Conservation (phyloP, 2,113 vertebrate genomes). For the Herpailurus yagouaroundi region DNA sequence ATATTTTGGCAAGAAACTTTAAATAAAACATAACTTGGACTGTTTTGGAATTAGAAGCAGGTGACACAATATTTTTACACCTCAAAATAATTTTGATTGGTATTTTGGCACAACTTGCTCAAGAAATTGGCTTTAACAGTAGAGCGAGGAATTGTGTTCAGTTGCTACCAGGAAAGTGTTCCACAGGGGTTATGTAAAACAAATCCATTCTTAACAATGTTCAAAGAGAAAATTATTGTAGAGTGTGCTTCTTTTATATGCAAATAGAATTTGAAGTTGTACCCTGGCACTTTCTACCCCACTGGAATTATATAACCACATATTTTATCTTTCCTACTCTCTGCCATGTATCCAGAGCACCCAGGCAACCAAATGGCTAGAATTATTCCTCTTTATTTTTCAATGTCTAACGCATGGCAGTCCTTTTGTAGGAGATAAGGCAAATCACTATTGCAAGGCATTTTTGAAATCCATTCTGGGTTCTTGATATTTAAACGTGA, state of each 20-base stretch:
- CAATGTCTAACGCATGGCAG: background rate
- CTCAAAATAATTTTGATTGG: constrained; percentile 56
- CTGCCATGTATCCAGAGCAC: background rate
- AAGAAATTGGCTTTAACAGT: constrained; percentile 64
- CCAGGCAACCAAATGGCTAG: background rate
- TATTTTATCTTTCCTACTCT: background rate
- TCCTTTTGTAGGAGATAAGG: constrained; percentile 21
- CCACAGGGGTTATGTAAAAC: constrained; percentile 51
- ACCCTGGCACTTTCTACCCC: background rate
- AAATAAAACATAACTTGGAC: background rate
- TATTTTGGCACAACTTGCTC: constrained; percentile 63
- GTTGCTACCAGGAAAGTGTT: constrained; percentile 48
- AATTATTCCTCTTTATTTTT: constrained; percentile 31
- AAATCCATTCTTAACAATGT: constrained; percentile 58
- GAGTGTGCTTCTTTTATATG: constrained; percentile 66
- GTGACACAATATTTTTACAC: constrained; percentile 68
- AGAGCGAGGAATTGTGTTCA: constrained; percentile 60
- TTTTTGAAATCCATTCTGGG: constrained; percentile 50
- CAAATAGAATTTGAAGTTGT: constrained; percentile 67
- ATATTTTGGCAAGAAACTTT: constrained; percentile 51
- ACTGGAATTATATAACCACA: constrained; percentile 23
- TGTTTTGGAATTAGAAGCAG: constrained; percentile 55
- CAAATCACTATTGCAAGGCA: background rate
- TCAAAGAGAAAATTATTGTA: constrained; percentile 72
- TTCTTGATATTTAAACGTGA: background rate